phyloP scores from a whole-genome alignment of 1,140 invertebrate genomes.

The Nebria ingens region DNA sequence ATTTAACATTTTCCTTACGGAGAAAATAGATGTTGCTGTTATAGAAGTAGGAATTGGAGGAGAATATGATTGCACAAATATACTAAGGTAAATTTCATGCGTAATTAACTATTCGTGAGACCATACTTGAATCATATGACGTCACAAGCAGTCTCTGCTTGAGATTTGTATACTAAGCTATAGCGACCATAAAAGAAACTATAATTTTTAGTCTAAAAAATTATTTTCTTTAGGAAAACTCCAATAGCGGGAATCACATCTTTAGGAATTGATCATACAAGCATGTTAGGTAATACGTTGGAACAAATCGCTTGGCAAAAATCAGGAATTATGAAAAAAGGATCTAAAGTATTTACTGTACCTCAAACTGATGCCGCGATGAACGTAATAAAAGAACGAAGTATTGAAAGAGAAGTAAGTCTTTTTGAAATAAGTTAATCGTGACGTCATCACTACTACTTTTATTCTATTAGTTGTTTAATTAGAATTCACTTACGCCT shows the following conservation, averaged over 20 bases:
- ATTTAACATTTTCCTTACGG: slow-evolving; percentile 77
- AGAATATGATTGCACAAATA: slow-evolving; percentile 87
- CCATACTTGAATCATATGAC: slow-evolving; percentile 1
- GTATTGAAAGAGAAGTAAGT: slow-evolving; percentile 51
- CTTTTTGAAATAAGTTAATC: slow-evolving; percentile 11
- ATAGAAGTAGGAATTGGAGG: slow-evolving; percentile 98
- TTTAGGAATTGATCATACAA: slow-evolving; percentile 84
- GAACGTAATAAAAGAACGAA: slow-evolving; percentile 53
- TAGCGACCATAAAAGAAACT: no score
- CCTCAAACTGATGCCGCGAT: slow-evolving; percentile 56
- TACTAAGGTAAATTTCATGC: slow-evolving; percentile 52
- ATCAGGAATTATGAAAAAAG: slow-evolving; percentile 86
- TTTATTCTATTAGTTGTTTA: slow-evolving; percentile 13
- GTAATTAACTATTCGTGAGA: no score
- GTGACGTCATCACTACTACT: neutral
- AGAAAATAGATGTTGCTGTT: slow-evolving; percentile 86
- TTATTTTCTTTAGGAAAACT: slow-evolving; percentile 45
- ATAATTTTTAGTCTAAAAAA: no score
- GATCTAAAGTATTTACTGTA: slow-evolving; percentile 62
- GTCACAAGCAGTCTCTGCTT: no score
- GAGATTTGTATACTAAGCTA: no score
- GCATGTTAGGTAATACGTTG: slow-evolving; percentile 73
- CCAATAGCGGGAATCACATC: slow-evolving; percentile 83
- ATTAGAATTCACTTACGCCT: slow-evolving; percentile 17
- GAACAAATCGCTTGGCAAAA: slow-evolving; percentile 90